These are phyloP conservation scores for Apodemus agrarius DNA, from an alignment of 2,797 vertebrate genomes.

Conservation along the genomic window DNA sequence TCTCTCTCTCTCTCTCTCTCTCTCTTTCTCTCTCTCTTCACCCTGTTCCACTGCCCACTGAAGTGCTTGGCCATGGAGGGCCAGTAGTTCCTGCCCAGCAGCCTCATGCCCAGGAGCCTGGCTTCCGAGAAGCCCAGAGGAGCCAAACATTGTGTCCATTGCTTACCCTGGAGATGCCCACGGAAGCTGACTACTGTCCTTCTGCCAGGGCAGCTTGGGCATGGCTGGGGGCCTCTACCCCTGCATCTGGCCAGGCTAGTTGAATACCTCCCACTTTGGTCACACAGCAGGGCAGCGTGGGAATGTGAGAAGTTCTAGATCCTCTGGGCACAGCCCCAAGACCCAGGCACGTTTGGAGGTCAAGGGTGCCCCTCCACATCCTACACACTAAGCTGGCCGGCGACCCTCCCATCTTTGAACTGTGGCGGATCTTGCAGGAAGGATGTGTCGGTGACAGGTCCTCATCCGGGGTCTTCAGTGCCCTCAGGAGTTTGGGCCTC, in stretches of 20 bases:
- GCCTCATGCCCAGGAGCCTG: neutral
- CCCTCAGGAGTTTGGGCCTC: neutral
- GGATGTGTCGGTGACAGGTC: rapidly evolving
- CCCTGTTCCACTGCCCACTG: too few species aligned
- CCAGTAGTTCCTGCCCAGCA: neutral
- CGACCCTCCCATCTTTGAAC: neutral
- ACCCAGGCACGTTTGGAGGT: neutral
- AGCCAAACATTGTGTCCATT: neutral
- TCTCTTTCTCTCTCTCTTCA: too few species aligned
- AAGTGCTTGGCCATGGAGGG: neutral
- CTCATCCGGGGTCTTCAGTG: neutral
- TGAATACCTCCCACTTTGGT: neutral
- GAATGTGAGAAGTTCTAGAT: neutral
- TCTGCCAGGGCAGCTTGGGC: neutral
- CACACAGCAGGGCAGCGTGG: too few species aligned
- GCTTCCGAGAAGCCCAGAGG: neutral
- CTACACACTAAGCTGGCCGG: neutral
- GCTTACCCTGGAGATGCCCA: slow-evolving; percentile 62
- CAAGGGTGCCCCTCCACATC: rapidly evolving
- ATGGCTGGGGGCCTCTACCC: neutral
- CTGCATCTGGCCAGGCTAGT: neutral
- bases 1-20: too few species aligned
- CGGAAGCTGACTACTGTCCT: neutral
- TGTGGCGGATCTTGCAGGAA: neutral
- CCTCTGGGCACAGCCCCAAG: rapidly evolving